Evolutionary conservation across 2,797 vertebrate genomes (phyloP), one percentile per base, ranked within the genome.

Genomic region (Acridotheres tristis): DNA sequence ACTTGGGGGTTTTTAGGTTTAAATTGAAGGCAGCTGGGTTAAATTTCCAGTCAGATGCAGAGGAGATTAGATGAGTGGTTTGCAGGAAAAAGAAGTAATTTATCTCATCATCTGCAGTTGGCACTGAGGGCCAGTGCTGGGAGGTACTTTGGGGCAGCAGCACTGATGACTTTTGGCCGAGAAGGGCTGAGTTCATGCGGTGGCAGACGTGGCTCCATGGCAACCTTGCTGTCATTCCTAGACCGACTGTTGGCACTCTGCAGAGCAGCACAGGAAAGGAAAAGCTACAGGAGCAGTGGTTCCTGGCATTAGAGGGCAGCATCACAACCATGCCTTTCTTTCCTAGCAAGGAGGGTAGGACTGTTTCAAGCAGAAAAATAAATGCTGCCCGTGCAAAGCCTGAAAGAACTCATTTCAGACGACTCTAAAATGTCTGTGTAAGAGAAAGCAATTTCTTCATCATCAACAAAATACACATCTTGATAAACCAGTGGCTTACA

Each of bases 131-230:
- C 9, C 43, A 43, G 63, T 16, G 16, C 47, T 36, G 38, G 38
- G 45, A 45, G 54, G 36, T 10, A 1, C 40, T 43, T 9, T 58
- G 79, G 79, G 67, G 14, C 54, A 48, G 53, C 55, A 84, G 54
- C 42, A 8, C 34, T 15, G 61, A 47, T 61, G 67, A 67, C 67
- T 93, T 95, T 62, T 69, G 80, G 87, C 58, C 36, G 16, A 74
- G 62, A 77, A 47, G 1, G 10, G 78, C 91, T 2, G 36, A 88
- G 89, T 76, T 62, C 58, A 40, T 1, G 1, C 0, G 1, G 79
- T 57, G 95, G 84, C 88, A 91, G 92, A 67, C 38, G 8, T 14
- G 94, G 96, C 94, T 96, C 96, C 96, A 94, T 95, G 94, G 96
- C 95, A 97, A 97, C 96, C 93, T 76, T 1, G 1, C 61, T 59